phyloP scores from a whole-genome alignment of 1,140 invertebrate species.

The Drosophila guanche region DNA sequence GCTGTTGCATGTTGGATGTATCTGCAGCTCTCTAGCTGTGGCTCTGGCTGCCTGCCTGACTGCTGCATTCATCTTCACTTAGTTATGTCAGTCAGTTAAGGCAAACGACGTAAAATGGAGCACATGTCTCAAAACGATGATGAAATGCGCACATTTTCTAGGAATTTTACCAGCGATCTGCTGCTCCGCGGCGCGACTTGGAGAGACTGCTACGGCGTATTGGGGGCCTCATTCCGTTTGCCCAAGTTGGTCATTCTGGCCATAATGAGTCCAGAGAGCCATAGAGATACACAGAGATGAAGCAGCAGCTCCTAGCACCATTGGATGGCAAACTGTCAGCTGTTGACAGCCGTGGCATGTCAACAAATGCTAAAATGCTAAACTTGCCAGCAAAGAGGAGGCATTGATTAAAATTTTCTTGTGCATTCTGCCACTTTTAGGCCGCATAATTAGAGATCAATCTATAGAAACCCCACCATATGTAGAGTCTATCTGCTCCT shows the following conservation, averaged over 20 bases:
- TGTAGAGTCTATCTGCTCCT: background rate
- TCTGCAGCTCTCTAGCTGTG: constrained; percentile 13
- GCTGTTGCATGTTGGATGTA: constrained; percentile 4
- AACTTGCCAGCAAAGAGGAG: constrained; percentile 52
- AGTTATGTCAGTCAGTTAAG: constrained; percentile 82
- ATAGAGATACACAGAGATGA: background rate
- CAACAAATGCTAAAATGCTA: constrained; percentile 76
- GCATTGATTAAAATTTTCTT: constrained; percentile 77
- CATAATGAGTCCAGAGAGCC: constrained; percentile 68
- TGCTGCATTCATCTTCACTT: constrained; percentile 79
- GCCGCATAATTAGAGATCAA: constrained; percentile 53
- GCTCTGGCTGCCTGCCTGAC: constrained; percentile 12
- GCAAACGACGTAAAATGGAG: constrained; percentile 74
- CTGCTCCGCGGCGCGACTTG: background rate
- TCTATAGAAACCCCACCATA: constrained; percentile 22
- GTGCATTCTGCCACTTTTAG: constrained; percentile 5
- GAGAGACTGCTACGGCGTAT: constrained; percentile 49
- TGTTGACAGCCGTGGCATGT: constrained; percentile 80
- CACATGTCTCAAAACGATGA: constrained; percentile 83
- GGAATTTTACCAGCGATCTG: constrained; percentile 58
- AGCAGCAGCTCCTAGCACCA: too few relatives aligned
- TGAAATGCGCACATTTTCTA: constrained; percentile 82
- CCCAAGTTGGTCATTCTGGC: constrained; percentile 78
- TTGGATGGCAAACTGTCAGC: constrained; percentile 55
- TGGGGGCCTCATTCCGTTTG: constrained; percentile 76